Conservation (phyloP, 2,113 vertebrate species). For the Rhombomys opimus region DNA sequence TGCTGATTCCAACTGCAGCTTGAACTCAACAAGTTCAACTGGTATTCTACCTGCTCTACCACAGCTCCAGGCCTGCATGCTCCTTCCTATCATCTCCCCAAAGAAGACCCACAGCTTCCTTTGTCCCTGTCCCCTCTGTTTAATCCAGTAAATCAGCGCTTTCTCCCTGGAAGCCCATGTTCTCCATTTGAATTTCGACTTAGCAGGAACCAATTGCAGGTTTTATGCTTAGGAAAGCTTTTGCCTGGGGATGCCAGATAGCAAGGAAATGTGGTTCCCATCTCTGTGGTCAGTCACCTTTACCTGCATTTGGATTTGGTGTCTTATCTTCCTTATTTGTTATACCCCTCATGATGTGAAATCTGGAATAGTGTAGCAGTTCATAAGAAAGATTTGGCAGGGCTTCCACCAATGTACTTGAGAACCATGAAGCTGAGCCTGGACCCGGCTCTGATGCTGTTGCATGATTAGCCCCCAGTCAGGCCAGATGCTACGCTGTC, state of each 20-base stretch:
- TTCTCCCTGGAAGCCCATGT: neutral
- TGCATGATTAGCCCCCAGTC: neutral
- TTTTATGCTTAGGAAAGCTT: constrained; percentile 8
- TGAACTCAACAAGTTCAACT: neutral
- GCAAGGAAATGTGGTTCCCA: constrained; percentile 8
- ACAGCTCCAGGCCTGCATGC: neutral
- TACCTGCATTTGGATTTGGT: neutral
- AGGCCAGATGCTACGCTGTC: neutral
- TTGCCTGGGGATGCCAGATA: neutral
- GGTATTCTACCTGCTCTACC: neutral
- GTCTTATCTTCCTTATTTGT: constrained; percentile 37
- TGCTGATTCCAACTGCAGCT: neutral
- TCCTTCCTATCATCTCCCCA: neutral
- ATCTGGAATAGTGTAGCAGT: constrained; percentile 45
- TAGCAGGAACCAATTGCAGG: constrained; percentile 23
- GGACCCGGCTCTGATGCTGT: neutral
- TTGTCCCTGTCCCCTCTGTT: neutral
- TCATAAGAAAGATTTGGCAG: neutral
- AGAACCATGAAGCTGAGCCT: constrained; percentile 8
- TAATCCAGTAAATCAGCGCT: neutral
- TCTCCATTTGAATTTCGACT: constrained; percentile 44
- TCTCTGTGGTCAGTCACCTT: constrained; percentile 3
- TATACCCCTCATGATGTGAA: neutral
- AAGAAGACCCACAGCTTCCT: neutral
- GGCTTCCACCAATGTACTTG: neutral